Evolutionary conservation across 1,140 invertebrate genomes (phyloP).

Genomic region (Drosophila serrata): DNA sequence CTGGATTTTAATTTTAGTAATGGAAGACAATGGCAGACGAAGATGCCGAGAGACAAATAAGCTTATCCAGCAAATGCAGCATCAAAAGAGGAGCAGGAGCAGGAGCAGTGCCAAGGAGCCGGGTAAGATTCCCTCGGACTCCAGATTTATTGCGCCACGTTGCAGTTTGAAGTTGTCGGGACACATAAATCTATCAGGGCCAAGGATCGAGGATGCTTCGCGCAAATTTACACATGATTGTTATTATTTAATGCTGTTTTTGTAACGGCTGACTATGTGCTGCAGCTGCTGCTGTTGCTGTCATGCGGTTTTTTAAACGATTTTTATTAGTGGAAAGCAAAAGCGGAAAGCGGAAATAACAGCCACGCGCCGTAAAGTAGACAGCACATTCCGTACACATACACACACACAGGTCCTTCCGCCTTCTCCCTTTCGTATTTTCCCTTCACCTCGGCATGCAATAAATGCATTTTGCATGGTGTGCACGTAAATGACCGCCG

Average conservation of each 20-base stretch:
- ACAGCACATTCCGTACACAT: constrained; percentile 64
- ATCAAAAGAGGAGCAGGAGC: neutral
- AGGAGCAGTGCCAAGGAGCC: constrained; percentile 1
- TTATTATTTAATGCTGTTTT: constrained; percentile 77
- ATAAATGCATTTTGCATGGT: constrained; percentile 76
- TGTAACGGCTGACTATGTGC: constrained; percentile 12
- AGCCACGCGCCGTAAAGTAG: constrained; percentile 80
- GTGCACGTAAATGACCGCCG: constrained; percentile 81
- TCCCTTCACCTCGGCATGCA: constrained; percentile 30
- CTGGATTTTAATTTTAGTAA: constrained; percentile 82
- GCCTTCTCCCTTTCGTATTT: neutral
- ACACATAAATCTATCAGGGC: constrained; percentile 67
- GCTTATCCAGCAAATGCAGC: constrained; percentile 60
- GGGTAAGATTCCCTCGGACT: constrained; percentile 15
- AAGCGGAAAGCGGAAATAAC: constrained; percentile 79
- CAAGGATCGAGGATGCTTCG: neutral
- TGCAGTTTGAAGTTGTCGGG: constrained; percentile 78
- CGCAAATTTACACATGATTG: constrained; percentile 75
- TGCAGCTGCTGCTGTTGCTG: constrained; percentile 44
- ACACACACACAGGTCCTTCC: neutral
- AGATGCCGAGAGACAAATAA: constrained; percentile 68
- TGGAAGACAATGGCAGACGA: constrained; percentile 73
- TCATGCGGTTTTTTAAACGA: constrained; percentile 81
- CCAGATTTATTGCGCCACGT: constrained; percentile 76
- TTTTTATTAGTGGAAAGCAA: constrained; percentile 77